Conservation (phyloP, 2,888 invertebrate genomes). For the Sinodicranocentrus sp. region DNA sequence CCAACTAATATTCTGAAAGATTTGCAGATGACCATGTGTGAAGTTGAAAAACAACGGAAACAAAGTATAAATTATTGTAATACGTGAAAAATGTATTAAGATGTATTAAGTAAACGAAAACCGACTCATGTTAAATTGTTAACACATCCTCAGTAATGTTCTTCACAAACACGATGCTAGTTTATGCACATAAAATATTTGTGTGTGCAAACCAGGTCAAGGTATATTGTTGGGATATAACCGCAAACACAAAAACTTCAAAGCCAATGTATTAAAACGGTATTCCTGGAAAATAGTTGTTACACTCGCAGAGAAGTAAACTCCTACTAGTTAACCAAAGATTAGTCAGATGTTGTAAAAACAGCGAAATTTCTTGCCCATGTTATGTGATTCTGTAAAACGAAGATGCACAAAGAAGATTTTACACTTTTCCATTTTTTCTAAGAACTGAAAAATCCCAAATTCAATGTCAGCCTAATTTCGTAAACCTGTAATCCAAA, state of each 20-base stretch:
- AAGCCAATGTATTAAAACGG: background rate
- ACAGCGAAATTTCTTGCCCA: background rate
- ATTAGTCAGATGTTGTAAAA: background rate
- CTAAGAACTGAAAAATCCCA: slow-evolving; percentile 4
- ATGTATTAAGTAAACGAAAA: too few relatives aligned
- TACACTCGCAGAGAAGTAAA: too few relatives aligned
- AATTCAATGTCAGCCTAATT: background rate
- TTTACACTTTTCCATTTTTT: background rate
- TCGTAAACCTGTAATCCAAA: background rate
- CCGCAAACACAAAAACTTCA: slow-evolving; percentile 19
- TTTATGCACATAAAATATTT: background rate
- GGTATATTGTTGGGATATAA: slow-evolving; percentile 5
- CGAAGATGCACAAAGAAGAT: background rate
- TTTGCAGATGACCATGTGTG: too few relatives aligned
- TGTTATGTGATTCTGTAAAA: background rate
- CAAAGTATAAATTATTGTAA: too few relatives aligned
- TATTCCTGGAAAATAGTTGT: slow-evolving; percentile 17
- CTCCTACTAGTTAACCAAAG: too few relatives aligned
- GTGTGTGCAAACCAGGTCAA: slow-evolving; percentile 19
- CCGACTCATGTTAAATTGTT: too few relatives aligned
- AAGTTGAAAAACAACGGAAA: too few relatives aligned
- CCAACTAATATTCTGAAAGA: too few relatives aligned
- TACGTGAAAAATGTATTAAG: too few relatives aligned
- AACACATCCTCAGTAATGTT: too few relatives aligned
- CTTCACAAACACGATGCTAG: too few relatives aligned